Base-by-base conservation (phyloP, 2,113 vertebrate genomes). In the Ciconia stormi region DNA sequence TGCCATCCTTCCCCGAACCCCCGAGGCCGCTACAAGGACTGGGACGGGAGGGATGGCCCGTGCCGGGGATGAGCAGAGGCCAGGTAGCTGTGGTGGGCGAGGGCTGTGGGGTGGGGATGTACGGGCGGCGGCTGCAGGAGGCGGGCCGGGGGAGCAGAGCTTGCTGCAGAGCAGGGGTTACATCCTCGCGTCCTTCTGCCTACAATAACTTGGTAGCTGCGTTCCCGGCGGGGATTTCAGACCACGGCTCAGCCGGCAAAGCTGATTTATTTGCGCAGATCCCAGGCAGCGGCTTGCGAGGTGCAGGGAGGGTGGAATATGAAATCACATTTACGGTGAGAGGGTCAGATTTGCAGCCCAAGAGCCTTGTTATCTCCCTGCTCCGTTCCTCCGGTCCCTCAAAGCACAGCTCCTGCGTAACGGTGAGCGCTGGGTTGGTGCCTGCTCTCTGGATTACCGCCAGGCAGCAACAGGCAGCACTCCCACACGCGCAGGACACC, bases 341-440 rank as follows among this genome's bases (percentile, higher is more conserved):
- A 55, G 50, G 79, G 59, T 93, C 78, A 47, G 47, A 21, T 63
- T 40, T 44, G 58, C 58, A 72, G 38, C 59, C 86, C 44, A 3
- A 30, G 74, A 92, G 32, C 52, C 23, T 66, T 12, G 20, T 76
- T 50, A 76, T 72, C 40, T 67, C 34, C 32, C 18, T 49, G 83
- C 65, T 63, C 22, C 4, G 77, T 36, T 73, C 78, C 80, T 76
- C 19, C 0, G 1, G 38, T 20, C 53, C 56, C 71, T 77, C n/a
- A 27, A 52, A 78, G 34, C 36, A 15, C 40, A 42, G 49, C 49
- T 80, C 70, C 7, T 6, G 2, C 65, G 22, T 26, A 8, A 19
- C 1, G 34, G n/a, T 4, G 8, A 34, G 38, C 0, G 16, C 3
- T 47, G 52, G 32, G 18, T 1, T 44, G 42, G 32, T 49, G 46